Evolutionary conservation across 2,797 vertebrate species (phyloP), one percentile per base, ranked within the genome.

Genomic region (Triplophysa yarkandensis): DNA sequence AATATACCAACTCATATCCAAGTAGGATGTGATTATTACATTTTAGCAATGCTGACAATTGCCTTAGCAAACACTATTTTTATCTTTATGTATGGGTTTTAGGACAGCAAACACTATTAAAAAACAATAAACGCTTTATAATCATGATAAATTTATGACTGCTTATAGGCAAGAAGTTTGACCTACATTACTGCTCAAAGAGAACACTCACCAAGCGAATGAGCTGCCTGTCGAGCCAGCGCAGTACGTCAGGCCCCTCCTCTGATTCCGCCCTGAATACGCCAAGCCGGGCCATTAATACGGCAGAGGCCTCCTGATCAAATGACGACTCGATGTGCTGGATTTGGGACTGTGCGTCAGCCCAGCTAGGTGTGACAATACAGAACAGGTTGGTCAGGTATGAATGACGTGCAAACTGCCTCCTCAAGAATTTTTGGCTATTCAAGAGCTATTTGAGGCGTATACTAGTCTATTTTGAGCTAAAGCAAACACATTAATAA

Each of bases 191-290:
- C 17, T 64, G n/a, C 25, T 46, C 6, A 19, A 63, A 41, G 21
- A 23, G 43, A 17, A 73, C 10, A 83, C 92, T 92, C 89, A 98
- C 97, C 89, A 98, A 92, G 80, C 96, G 93, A 85, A 99, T 99
- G 23, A 99, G 94, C 83, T 99, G 97, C 25, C 97, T 91, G 89
- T 99, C 97, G 7, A 99, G 91, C 97, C 97, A 99, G 9, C 96
- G 93, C 55, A 98, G 90, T 2, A 99, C 96, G 1, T 99, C 97
- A 0, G 97, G 97, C 0, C 97, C 97, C 80, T 99, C 97, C 83
- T 99, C 96, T 0, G 95, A 96, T 83, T 99, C 97, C 0, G 95
- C 95, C 78, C 95, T 90, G 88, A 96, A 98, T 57, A 98, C 96
- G 2, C 94, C 97, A 60, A 99, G 90, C 2, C 95, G 92, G 16